Evolutionary conservation across 2,113 vertebrate genomes (phyloP).

Genomic region (Gambusia affinis): DNA sequence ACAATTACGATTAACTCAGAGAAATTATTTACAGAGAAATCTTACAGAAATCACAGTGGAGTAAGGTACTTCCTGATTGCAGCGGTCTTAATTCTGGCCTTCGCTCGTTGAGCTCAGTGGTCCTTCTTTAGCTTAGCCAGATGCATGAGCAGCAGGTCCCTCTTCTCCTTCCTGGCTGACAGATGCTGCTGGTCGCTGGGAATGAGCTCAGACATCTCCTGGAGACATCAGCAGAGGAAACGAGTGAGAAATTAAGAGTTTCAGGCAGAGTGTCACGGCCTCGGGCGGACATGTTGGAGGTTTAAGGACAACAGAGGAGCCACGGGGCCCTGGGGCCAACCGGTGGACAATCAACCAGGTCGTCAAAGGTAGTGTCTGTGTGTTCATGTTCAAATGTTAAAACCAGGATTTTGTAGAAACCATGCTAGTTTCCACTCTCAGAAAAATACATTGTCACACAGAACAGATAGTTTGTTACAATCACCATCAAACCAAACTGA

Average conservation of each 20-base stretch:
- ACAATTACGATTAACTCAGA: background rate
- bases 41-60: background rate
- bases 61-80: background rate
- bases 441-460: background rate
- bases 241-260: background rate
- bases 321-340: background rate
- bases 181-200: constrained; percentile 83
- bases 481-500: background rate
- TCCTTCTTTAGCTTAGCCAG: constrained; percentile 87
- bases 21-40: background rate
- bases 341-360: too few relatives aligned
- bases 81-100: background rate
- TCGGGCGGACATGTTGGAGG: background rate
- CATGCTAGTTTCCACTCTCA: too few relatives aligned
- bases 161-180: constrained; percentile 83
- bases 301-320: too few relatives aligned
- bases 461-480: background rate
- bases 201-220: constrained; percentile 87
- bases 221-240: constrained; percentile 10
- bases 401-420: too few relatives aligned
- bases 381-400: too few relatives aligned
- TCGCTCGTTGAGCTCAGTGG: constrained; percentile 2
- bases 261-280: background rate
- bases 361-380: too few relatives aligned
- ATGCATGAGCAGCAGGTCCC: constrained; percentile 86